These are phyloP conservation scores for Enteromius trimaculatus DNA, from an alignment of 2,797 vertebrate genomes.

Conservation along the genomic window DNA sequence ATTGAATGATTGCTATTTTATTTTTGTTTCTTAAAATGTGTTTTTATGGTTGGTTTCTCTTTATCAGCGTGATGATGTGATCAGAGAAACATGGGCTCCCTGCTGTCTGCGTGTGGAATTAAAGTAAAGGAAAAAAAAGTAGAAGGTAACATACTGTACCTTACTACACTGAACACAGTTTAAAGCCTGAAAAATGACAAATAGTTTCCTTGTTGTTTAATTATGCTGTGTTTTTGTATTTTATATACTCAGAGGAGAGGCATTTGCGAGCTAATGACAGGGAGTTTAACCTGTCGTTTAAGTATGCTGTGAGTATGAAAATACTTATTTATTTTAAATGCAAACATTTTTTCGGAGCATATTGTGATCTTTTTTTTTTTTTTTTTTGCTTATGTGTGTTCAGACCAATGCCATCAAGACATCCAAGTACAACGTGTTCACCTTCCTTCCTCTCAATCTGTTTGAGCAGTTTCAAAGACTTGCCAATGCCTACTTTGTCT, in stretches of 20 bases:
- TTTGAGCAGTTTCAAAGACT: conserved; percentile 94
- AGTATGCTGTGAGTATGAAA: conserved; percentile 86
- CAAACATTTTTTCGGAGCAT: background rate
- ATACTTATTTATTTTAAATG: background rate
- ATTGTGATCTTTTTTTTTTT: background rate
- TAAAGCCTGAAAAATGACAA: background rate
- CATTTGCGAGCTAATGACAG: conserved; percentile 87
- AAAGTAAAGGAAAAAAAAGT: conserved; percentile 68
- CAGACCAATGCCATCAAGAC: conserved; percentile 93
- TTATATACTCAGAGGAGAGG: conserved; percentile 78
- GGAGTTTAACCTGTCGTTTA: conserved; percentile 82
- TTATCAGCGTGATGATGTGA: conserved; percentile 74
- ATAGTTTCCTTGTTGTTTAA: background rate
- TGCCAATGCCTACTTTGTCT: conserved; percentile 92
- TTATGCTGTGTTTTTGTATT: background rate
- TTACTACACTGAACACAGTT: background rate
- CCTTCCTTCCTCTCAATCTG: conserved; percentile 91
- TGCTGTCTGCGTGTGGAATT: conserved; percentile 72
- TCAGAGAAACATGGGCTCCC: conserved; percentile 74
- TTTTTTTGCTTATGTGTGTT: conserved; percentile 32
- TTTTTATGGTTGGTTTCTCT: background rate
- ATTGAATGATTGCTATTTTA: background rate
- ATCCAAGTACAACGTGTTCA: conserved; percentile 89
- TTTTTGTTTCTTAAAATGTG: background rate
- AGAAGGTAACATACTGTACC: conserved; percentile 70